A percentile compares a stretch with the other conserved stretches of the same genome.
Conservation (phyloP, 1,140 invertebrate genomes). For the Temnothorax curvispinosus region DNA sequence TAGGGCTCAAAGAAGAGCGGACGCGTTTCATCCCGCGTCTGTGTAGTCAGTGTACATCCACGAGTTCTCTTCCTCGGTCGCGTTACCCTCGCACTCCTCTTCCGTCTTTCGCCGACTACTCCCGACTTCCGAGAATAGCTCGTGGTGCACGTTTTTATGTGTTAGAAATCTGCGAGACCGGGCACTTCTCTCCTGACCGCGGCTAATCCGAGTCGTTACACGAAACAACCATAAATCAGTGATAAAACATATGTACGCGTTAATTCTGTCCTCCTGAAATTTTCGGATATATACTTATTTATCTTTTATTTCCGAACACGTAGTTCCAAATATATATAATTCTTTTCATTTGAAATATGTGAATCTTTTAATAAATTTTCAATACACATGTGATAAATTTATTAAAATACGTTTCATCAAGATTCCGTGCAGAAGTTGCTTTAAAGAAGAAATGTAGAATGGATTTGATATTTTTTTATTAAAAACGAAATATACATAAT, state of each 20-base stretch:
- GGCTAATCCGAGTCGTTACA: not conserved
- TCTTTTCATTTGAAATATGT: not conserved
- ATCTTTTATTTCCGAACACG: not conserved
- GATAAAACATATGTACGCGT: too few species aligned
- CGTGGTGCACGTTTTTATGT: constrained; percentile 29
- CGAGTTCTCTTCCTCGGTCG: constrained; percentile 34
- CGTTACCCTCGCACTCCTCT: constrained; percentile 36
- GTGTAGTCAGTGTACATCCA: constrained; percentile 37
- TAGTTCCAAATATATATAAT: too few species aligned
- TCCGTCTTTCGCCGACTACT: constrained; percentile 57
- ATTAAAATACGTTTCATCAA: not conserved
- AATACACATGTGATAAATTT: not conserved
- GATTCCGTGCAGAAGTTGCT: not conserved
- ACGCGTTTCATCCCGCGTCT: constrained; percentile 68
- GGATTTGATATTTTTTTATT: not conserved
- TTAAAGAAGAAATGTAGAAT: not conserved
- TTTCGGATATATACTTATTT: not conserved
- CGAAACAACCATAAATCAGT: not conserved
- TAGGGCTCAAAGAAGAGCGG: constrained; percentile 75
- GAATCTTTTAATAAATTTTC: not conserved
- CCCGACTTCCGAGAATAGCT: constrained; percentile 39
- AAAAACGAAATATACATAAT: constrained; percentile 1
- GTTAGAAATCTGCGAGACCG: constrained; percentile 10
- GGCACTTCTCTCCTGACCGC: not conserved
- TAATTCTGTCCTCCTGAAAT: not conserved